A percentile compares a stretch with the other conserved stretches of the same genome.
phyloP scores from a whole-genome alignment of 2,797 vertebrate genomes.

The Sebastes iracundus region DNA sequence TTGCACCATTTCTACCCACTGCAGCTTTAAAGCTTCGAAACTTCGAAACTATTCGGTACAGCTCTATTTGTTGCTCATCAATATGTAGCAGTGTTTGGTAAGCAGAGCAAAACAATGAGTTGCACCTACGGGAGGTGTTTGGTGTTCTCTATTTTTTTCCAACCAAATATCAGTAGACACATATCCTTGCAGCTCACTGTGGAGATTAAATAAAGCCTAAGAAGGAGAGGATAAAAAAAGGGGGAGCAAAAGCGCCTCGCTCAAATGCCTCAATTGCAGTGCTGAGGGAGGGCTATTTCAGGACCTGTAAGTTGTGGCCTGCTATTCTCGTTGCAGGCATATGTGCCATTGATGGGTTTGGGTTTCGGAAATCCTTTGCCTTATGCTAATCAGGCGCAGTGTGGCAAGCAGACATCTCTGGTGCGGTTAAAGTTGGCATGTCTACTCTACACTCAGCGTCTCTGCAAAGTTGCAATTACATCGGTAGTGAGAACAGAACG shows the following conservation, averaged over 20 bases:
- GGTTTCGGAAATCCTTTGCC: conserved; percentile 84
- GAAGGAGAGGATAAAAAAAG: conserved; percentile 39
- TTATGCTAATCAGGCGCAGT: conserved; percentile 82
- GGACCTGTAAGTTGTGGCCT: conserved; percentile 78
- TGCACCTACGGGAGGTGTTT: background rate
- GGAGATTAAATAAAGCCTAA: conserved; percentile 65
- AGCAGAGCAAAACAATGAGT: background rate
- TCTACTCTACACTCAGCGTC: conserved; percentile 73
- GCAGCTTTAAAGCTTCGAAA: background rate
- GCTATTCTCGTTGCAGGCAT: conserved; percentile 80
- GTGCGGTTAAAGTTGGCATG: conserved; percentile 78
- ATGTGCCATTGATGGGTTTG: conserved; percentile 82
- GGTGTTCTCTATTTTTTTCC: background rate
- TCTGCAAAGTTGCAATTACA: conserved; percentile 80
- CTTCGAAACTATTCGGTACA: background rate
- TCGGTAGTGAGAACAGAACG: conserved; percentile 72
- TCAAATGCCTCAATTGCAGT: conserved; percentile 67
- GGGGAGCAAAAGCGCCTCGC: conserved; percentile 34
- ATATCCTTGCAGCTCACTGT: conserved; percentile 44
- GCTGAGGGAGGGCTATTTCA: conserved; percentile 75
- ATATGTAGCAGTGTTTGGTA: background rate
- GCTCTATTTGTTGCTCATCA: background rate
- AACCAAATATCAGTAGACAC: conserved; percentile 16
- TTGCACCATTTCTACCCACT: no score
- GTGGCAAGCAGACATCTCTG: conserved; percentile 75